phyloP scores from a whole-genome alignment of 2,888 invertebrate genomes.

The Trachelus iudaicus region DNA sequence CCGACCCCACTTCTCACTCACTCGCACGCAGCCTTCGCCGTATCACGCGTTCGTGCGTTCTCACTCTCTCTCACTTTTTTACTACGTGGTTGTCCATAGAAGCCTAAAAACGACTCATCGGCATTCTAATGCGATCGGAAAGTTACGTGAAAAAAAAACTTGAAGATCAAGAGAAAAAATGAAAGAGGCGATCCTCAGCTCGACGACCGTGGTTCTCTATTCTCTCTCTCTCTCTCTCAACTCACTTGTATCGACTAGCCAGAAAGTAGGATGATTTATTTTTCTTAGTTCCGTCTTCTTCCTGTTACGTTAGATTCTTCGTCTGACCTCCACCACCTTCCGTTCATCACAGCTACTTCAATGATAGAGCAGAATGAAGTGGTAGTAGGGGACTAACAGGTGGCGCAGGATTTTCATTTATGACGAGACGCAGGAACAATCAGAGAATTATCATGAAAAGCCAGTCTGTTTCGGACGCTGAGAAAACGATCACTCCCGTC shows the following conservation, averaged over 20 bases:
- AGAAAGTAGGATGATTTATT: not conserved
- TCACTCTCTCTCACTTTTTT: not conserved
- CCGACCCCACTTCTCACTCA: not conserved
- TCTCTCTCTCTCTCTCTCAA: not conserved
- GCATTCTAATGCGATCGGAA: not conserved
- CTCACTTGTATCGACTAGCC: not conserved
- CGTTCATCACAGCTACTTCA: not conserved
- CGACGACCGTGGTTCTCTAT: not conserved
- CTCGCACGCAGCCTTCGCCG: not conserved
- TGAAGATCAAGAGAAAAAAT: not conserved
- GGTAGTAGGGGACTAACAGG: slow-evolving; percentile 15
- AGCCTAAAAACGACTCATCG: not conserved
- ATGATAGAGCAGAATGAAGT: slow-evolving; percentile 7
- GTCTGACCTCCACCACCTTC: not conserved
- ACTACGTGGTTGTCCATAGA: not conserved
- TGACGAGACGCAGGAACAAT: not conserved
- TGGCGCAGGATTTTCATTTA: slow-evolving; percentile 17
- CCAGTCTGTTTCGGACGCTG: not conserved
- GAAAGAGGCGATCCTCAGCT: not conserved
- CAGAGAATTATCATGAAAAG: not conserved
- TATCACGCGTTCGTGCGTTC: not conserved
- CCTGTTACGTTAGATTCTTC: not conserved
- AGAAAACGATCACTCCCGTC: not conserved
- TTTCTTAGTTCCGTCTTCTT: not conserved
- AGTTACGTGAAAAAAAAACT: not conserved